Evolutionary conservation across 2,797 vertebrate genomes (phyloP).

Genomic region (Cryptoprocta ferox): DNA sequence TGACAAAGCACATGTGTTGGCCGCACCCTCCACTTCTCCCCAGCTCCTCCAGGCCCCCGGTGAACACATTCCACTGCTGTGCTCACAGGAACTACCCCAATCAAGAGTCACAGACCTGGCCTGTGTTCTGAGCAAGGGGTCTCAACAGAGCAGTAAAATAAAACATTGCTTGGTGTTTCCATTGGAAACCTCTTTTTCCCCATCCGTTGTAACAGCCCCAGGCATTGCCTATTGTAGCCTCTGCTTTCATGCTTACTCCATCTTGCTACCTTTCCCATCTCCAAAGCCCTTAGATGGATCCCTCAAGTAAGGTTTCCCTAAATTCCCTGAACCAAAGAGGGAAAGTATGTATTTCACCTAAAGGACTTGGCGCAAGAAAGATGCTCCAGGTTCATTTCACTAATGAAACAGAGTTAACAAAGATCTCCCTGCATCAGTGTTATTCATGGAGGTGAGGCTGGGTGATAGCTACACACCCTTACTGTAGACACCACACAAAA

Average conservation of each 20-base stretch:
- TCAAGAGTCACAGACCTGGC: conserved; percentile 67
- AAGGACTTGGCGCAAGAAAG: conserved; percentile 70
- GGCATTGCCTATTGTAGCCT: conserved; percentile 50
- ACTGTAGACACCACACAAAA: background rate
- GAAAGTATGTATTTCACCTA: conserved; percentile 70
- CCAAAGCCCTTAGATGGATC: conserved; percentile 76
- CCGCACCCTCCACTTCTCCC: conserved; percentile 29
- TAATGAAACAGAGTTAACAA: conserved; percentile 65
- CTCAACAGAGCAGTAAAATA: conserved; percentile 81
- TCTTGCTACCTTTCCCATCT: conserved; percentile 70
- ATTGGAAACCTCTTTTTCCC: conserved; percentile 70
- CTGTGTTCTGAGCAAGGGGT: conserved; percentile 71
- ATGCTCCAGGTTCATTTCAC: conserved; percentile 31
- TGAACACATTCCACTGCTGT: conserved; percentile 45
- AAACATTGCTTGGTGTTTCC: conserved; percentile 76
- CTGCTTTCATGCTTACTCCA: conserved; percentile 58
- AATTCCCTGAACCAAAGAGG: conserved; percentile 63
- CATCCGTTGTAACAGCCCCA: conserved; percentile 69
- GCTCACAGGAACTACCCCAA: conserved; percentile 63
- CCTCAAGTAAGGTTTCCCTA: conserved; percentile 68
- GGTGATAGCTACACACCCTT: conserved; percentile 20
- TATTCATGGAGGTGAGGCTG: conserved; percentile 38
- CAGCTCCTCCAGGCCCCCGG: background rate
- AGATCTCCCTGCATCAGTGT: background rate
- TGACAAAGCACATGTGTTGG: conserved; percentile 70